Conservation (phyloP, 2,113 vertebrate genomes). For the Aix galericulata region DNA sequence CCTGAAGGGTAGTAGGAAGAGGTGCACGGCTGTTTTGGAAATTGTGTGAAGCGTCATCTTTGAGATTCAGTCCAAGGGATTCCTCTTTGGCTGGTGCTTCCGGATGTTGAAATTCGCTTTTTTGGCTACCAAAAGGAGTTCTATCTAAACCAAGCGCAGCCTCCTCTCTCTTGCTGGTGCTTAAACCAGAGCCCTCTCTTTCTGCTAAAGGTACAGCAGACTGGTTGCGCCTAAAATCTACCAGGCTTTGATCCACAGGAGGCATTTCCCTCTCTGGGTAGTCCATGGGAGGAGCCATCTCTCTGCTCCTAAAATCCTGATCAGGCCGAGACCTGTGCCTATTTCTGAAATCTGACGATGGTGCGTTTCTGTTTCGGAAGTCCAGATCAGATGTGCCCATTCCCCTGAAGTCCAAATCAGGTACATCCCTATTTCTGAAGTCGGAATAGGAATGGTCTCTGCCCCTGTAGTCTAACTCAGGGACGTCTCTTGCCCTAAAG, state of each 20-base stretch:
- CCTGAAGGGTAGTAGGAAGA: slow-evolving; percentile 67
- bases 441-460: slow-evolving; percentile 84
- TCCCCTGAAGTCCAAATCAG: slow-evolving; percentile 82
- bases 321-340: slow-evolving; percentile 83
- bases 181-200: slow-evolving; percentile 76
- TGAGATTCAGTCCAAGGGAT: slow-evolving; percentile 63
- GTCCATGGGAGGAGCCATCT: slow-evolving; percentile 84
- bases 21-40: slow-evolving; percentile 74
- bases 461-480: slow-evolving; percentile 82
- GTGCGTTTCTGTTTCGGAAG: slow-evolving; percentile 84
- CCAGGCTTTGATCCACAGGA: slow-evolving; percentile 74
- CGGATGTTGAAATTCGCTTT: slow-evolving; percentile 77
- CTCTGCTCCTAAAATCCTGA: slow-evolving; percentile 88
- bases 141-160: slow-evolving; percentile 71
- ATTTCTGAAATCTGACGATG: slow-evolving; percentile 82
- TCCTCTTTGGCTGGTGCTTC: slow-evolving; percentile 75
- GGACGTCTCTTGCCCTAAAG: slow-evolving; percentile 84
- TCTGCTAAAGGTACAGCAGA: slow-evolving; percentile 67
- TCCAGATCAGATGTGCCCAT: slow-evolving; percentile 81
- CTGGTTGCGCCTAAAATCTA: slow-evolving; percentile 75
- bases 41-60: slow-evolving; percentile 70
- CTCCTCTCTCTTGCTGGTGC: slow-evolving; percentile 76
- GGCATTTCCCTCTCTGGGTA: slow-evolving; percentile 87
- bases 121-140: slow-evolving; percentile 74
- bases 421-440: slow-evolving; percentile 86